Evolutionary conservation across 2,113 vertebrate species (phyloP), one percentile per base, ranked within the genome.

Genomic region (Oriolus oriolus): DNA sequence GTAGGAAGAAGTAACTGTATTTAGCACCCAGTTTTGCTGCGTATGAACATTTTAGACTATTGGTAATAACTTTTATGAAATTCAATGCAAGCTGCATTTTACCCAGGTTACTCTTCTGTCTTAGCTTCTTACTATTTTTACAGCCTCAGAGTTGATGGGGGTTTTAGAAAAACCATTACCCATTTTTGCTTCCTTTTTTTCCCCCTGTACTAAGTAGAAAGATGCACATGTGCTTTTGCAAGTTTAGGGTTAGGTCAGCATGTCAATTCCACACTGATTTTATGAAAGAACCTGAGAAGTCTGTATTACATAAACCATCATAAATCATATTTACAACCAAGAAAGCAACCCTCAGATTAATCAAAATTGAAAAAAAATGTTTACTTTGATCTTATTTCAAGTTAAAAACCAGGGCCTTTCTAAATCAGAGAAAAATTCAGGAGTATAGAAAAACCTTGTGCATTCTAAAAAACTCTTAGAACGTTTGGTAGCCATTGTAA

Each of bases 381-480:
- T 79, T 74, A 35, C 31, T 52, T 16, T 89, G 35, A 42, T 60
- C 2, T 7, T 33, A 37, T n/a, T 84, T 84, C 7, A 70, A 86
- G 16, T 49, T 57, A 76, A 90, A 94, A 88, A 50, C 0, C 17
- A 85, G 16, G n/a, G 13, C 9, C 23, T 44, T 65, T 64, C 30
- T 81, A 49, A 75, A 42, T 41, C 5, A 1, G 28, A 79, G 56
- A 71, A 37, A 75, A 84, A 50, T 9, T 83, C 31, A 44, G 31
- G 16, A 73, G 4, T 59, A 41, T 6, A 52, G 49, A 21, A 49
- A 41, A 73, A 45, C 8, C 9, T 17, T 0, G 0, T 28, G 3
- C 39, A 20, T 30, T 93, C 27, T 66, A 70, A 35, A 86, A 56
- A 86, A 14, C 1, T 35, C 18, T 21, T 28, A n/a, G 7, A 56